Conservation (phyloP, 2,113 vertebrate species). For the Archilochus colubris region DNA sequence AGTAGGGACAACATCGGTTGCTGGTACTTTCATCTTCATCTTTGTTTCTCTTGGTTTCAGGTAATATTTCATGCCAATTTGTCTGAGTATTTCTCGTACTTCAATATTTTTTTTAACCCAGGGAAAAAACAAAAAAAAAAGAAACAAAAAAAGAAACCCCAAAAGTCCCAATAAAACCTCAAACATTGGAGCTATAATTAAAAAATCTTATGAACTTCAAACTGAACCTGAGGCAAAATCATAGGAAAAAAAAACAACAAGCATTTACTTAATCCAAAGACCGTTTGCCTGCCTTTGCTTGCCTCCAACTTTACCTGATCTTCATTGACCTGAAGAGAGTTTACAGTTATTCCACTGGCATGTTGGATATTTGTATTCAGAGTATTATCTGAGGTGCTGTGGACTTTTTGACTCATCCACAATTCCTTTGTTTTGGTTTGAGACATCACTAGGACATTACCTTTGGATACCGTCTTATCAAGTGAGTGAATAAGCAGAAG, state of each 20-base stretch:
- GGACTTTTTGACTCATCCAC: background rate
- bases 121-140: background rate
- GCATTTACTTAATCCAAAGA: slow-evolving; percentile 33
- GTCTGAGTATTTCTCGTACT: background rate
- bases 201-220: slow-evolving; percentile 38
- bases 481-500: background rate
- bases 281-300: slow-evolving; percentile 65
- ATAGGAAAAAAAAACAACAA: background rate
- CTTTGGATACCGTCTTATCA: background rate
- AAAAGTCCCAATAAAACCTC: slow-evolving; percentile 32
- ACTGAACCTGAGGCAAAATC: slow-evolving; percentile 53
- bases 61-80: slow-evolving; percentile 19
- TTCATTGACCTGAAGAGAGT: background rate
- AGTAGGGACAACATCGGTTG: background rate
- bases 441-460: background rate
- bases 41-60: slow-evolving; percentile 17
- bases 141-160: background rate
- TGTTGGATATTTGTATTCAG: background rate
- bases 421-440: background rate
- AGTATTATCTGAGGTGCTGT: background rate
- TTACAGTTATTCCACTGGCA: background rate
- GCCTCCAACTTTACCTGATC: slow-evolving; percentile 47
- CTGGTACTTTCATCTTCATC: slow-evolving; percentile 14
- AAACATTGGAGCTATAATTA: slow-evolving; percentile 41
- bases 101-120: background rate